A percentile compares a stretch with the other conserved stretches of the same genome.
Conservation (phyloP, 2,888 invertebrate species). For the Ephialtes manifestator region DNA sequence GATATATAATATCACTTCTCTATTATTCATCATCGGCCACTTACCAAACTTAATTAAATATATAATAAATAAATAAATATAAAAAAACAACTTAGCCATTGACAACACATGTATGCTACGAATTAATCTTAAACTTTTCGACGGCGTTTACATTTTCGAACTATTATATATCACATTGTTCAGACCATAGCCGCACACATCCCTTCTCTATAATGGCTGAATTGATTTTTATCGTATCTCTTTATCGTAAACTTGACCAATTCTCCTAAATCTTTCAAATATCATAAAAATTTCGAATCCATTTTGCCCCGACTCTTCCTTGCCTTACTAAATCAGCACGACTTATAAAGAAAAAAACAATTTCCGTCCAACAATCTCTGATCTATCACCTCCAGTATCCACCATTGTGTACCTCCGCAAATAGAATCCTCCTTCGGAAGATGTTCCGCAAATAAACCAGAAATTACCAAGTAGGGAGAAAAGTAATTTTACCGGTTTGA, state of each 20-base stretch:
- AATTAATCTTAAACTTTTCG: too few species aligned
- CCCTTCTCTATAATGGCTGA: too few species aligned
- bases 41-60: too few species aligned
- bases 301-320: background rate
- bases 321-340: background rate
- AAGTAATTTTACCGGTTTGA: background rate
- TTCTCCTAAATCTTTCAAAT: background rate
- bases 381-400: background rate
- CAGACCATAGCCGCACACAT: too few species aligned
- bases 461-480: background rate
- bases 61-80: too few species aligned
- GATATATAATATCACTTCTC: too few species aligned
- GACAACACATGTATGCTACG: too few species aligned
- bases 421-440: background rate
- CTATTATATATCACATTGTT: too few species aligned
- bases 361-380: conserved; percentile 28
- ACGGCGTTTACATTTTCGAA: too few species aligned
- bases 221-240: background rate
- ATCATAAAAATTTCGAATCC: background rate
- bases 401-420: background rate
- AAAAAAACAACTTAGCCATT: too few species aligned
- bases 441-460: background rate
- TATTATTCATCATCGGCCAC: too few species aligned
- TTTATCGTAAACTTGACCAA: background rate
- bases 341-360: background rate